Percentiles rank a stretch among this genome's conserved stretches.
Conservation (phyloP, 2,113 vertebrate genomes). For the Grammomys surdaster region DNA sequence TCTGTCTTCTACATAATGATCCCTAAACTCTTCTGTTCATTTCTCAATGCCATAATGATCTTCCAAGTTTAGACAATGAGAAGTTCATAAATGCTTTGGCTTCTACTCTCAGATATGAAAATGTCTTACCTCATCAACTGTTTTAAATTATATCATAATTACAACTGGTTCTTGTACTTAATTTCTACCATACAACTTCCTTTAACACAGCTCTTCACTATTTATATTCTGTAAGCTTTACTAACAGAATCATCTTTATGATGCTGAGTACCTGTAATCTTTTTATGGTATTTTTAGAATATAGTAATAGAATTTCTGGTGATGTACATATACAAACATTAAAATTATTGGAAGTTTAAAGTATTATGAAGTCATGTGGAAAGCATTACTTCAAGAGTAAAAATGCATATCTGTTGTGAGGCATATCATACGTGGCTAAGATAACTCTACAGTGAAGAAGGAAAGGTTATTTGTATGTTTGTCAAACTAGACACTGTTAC, state of each 20-base stretch:
- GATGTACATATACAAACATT: background rate
- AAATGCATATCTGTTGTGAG: background rate
- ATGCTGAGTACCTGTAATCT: background rate
- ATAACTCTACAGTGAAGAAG: background rate
- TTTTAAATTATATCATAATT: slow-evolving; percentile 62
- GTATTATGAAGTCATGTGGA: slow-evolving; percentile 17
- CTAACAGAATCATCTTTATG: slow-evolving; percentile 51
- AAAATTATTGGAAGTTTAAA: slow-evolving; percentile 11
- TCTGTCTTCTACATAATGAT: slow-evolving; percentile 42
- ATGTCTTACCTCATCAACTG: slow-evolving; percentile 14
- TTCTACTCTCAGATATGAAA: slow-evolving; percentile 56
- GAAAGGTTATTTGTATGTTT: background rate
- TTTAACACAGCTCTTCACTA: slow-evolving; percentile 8
- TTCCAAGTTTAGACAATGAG: slow-evolving; percentile 64
- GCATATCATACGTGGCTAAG: background rate
- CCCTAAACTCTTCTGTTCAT: slow-evolving; percentile 26
- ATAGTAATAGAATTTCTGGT: background rate
- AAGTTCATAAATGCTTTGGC: slow-evolving; percentile 55
- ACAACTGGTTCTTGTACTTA: slow-evolving; percentile 31
- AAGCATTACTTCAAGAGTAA: slow-evolving; percentile 16
- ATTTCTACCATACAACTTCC: slow-evolving; percentile 54
- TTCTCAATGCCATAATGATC: slow-evolving; percentile 29
- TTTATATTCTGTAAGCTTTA: slow-evolving; percentile 57
- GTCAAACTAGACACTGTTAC: background rate
- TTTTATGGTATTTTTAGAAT: slow-evolving; percentile 18